phyloP scores from a whole-genome alignment of 2,113 vertebrate species.

The Eulemur rufifrons region DNA sequence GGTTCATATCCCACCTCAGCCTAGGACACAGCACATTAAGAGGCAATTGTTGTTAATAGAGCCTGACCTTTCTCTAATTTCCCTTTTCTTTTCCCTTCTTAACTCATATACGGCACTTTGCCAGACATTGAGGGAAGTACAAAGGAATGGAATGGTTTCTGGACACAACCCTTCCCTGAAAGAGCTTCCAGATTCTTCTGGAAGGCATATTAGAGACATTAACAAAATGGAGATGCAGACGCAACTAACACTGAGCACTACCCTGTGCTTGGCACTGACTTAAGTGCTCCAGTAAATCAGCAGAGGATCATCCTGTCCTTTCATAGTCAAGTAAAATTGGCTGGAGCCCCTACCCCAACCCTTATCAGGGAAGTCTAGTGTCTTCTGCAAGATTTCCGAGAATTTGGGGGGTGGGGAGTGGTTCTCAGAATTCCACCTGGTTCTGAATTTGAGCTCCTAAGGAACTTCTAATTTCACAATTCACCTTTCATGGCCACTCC shows the following conservation, averaged over 20 bases:
- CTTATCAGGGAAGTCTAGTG: background rate
- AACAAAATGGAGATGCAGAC: background rate
- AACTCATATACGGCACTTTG: background rate
- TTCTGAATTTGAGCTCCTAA: background rate
- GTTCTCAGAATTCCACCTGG: background rate
- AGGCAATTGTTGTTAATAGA: background rate
- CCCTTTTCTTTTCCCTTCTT: background rate
- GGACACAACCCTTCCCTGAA: background rate
- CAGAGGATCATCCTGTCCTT: background rate
- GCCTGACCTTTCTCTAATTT: background rate
- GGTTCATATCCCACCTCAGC: background rate
- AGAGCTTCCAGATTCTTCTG: background rate
- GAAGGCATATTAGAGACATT: background rate
- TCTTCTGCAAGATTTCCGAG: slow-evolving; percentile 3
- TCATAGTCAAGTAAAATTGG: background rate
- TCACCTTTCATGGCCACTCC: background rate
- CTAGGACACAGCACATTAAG: background rate
- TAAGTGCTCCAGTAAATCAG: background rate
- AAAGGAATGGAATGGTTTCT: background rate
- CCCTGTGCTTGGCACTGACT: background rate
- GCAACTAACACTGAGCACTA: background rate
- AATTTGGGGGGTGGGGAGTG: background rate
- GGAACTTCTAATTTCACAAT: background rate
- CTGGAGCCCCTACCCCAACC: background rate
- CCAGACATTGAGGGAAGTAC: background rate